These are phyloP conservation scores for Pseudococcus longispinus DNA, from an alignment of 2,888 invertebrate genomes.

Conservation along the genomic window DNA sequence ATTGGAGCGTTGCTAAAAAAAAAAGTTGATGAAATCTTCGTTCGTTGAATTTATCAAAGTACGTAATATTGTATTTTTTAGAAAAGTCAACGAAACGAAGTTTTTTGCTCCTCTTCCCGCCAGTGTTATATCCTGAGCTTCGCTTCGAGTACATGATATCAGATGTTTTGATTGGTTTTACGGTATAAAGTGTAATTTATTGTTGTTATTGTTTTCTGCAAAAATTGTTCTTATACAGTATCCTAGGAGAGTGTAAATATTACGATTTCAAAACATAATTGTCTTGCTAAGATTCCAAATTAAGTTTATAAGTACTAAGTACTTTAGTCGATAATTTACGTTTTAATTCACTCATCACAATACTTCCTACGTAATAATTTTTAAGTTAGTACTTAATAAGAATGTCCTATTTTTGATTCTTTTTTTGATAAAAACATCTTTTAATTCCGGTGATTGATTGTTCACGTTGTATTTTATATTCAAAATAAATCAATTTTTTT, in stretches of 20 bases:
- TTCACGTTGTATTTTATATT: background rate
- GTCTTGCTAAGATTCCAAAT: background rate
- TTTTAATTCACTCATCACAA: background rate
- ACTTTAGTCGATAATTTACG: background rate
- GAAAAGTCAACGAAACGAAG: background rate
- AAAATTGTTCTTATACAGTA: background rate
- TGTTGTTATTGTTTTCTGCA: background rate
- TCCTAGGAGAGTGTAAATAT: background rate
- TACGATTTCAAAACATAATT: background rate
- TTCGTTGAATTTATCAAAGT: too few species aligned
- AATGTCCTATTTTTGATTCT: background rate
- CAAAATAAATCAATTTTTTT: background rate
- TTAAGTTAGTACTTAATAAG: background rate
- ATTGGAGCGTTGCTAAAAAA: background rate
- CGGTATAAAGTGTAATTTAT: background rate
- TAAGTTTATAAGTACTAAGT: background rate
- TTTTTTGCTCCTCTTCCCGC: background rate
- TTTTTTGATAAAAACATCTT: background rate
- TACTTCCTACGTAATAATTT: background rate
- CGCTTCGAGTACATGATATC: background rate
- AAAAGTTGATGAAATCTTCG: background rate
- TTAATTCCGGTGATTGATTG: background rate
- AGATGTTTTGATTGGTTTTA: background rate
- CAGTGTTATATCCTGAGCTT: background rate
- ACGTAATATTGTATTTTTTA: too few species aligned